Percentiles rank a stretch among this genome's conserved stretches.
phyloP scores from a whole-genome alignment of 2,797 vertebrate genomes.

The Pipistrellus kuhlii region DNA sequence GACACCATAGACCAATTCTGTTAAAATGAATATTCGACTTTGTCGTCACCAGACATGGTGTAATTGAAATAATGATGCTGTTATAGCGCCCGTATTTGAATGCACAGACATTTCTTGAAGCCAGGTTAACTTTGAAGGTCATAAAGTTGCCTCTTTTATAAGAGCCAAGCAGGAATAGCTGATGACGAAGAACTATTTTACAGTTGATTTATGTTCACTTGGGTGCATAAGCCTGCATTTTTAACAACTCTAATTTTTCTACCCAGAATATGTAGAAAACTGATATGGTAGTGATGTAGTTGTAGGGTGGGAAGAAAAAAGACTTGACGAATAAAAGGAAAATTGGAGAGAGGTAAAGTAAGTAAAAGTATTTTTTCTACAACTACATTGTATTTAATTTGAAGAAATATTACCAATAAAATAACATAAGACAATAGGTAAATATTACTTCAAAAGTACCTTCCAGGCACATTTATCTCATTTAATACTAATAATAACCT shows the following conservation, averaged over 20 bases:
- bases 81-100: neutral
- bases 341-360: neutral
- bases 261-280: neutral
- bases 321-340: neutral
- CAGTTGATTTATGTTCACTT: neutral
- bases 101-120: neutral
- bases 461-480: neutral
- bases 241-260: neutral
- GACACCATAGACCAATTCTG: neutral
- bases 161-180: neutral
- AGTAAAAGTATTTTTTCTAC: neutral
- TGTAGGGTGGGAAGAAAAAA: neutral
- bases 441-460: neutral
- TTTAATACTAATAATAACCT: slow-evolving; percentile 16
- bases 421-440: neutral
- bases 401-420: slow-evolving; percentile 18
- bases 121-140: neutral
- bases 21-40: neutral
- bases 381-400: slow-evolving; percentile 33
- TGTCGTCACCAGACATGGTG: neutral
- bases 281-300: neutral
- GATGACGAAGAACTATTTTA: neutral
- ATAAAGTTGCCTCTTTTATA: neutral
- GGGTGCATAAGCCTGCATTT: neutral
- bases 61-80: neutral